A percentile compares a stretch with the other conserved stretches of the same genome.
These are phyloP conservation scores for Drosophila picticornis DNA, from an alignment of 2,888 invertebrate species.

Conservation along the genomic window DNA sequence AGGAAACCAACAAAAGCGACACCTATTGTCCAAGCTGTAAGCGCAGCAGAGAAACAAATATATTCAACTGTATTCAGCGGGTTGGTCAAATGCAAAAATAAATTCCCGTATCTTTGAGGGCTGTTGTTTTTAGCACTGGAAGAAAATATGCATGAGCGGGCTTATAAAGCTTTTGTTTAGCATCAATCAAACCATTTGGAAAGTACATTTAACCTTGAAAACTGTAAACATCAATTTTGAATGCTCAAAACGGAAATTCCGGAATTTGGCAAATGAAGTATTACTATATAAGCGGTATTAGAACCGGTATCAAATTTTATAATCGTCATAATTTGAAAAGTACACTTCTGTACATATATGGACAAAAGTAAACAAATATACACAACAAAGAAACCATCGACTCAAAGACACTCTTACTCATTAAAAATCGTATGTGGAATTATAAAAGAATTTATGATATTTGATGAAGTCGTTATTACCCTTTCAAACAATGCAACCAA, in stretches of 20 bases:
- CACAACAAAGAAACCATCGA: not conserved
- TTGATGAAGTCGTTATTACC: not conserved
- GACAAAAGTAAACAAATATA: not conserved
- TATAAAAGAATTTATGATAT: not conserved
- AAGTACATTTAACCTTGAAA: conserved; percentile 4
- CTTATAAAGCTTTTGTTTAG: not conserved
- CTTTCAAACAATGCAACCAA: not conserved
- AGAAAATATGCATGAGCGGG: not conserved
- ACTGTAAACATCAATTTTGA: not conserved
- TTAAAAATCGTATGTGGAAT: not conserved
- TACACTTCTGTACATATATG: not conserved
- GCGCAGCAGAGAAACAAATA: not conserved
- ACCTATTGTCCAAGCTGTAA: not conserved
- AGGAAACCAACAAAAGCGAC: not conserved
- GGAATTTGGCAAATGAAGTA: not conserved
- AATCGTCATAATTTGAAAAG: not conserved
- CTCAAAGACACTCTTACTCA: not conserved
- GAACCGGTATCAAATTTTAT: not conserved
- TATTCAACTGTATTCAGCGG: not conserved
- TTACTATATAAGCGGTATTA: not conserved
- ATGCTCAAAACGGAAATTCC: not conserved
- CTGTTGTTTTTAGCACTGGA: not conserved
- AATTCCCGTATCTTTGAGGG: not conserved
- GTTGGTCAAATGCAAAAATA: not conserved
- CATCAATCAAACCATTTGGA: not conserved